Evolutionary conservation across 2,888 invertebrate species (phyloP).

Genomic region (Drepana falcataria): DNA sequence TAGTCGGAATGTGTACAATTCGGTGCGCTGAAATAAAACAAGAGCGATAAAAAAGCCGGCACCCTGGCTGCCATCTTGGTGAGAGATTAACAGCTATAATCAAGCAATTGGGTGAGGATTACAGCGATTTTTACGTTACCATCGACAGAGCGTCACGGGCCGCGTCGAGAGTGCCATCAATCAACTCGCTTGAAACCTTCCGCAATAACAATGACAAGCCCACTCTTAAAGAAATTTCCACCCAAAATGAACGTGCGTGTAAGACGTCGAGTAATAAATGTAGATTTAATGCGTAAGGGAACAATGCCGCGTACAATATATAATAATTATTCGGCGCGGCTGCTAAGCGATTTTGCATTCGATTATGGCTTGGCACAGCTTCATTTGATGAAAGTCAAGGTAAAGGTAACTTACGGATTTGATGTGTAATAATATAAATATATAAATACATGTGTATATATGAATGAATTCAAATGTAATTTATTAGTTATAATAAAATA

Average conservation of each 20-base stretch:
- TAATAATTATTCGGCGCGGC: constrained; percentile 21
- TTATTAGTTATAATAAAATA: too few relatives aligned
- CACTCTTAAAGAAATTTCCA: constrained; percentile 29
- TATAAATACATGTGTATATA: too few relatives aligned
- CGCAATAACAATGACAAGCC: constrained; percentile 56
- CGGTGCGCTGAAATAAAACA: constrained; percentile 57
- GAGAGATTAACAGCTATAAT: constrained; percentile 72
- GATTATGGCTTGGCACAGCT: neutral
- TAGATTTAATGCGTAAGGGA: constrained; percentile 42
- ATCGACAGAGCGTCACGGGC: constrained; percentile 25
- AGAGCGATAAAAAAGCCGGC: constrained; percentile 52
- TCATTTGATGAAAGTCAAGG: constrained; percentile 8
- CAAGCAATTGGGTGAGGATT: constrained; percentile 71
- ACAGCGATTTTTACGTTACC: constrained; percentile 67
- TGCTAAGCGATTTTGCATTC: neutral
- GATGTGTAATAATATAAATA: too few relatives aligned
- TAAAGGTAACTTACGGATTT: too few relatives aligned
- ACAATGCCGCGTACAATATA: constrained; percentile 19
- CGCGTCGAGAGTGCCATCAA: constrained; percentile 37
- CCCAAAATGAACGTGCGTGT: constrained; percentile 25
- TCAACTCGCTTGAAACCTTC: constrained; percentile 48
- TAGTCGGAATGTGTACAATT: constrained; percentile 62
- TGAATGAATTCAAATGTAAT: too few relatives aligned
- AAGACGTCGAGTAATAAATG: constrained; percentile 37
- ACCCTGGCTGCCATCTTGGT: constrained; percentile 48